Evolutionary conservation across 2,888 invertebrate genomes (phyloP).

Genomic region (Drosophila imparisetae): DNA sequence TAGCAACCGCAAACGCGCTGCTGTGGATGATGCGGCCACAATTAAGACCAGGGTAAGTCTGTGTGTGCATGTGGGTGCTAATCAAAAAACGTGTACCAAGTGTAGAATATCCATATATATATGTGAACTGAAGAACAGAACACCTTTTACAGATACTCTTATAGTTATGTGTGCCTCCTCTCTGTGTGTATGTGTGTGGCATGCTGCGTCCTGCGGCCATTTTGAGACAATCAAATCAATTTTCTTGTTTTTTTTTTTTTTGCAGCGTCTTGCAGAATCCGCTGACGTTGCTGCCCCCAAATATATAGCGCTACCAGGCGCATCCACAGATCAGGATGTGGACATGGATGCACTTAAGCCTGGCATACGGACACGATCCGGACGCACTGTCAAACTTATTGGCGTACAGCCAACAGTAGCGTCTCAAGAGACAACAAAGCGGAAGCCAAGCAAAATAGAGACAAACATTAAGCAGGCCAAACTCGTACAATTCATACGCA

Average conservation of each 20-base stretch:
- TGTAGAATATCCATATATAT: background rate
- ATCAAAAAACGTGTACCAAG: slow-evolving; percentile 29
- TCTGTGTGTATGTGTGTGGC: slow-evolving; percentile 18
- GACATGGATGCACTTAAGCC: slow-evolving; percentile 69
- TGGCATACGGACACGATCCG: slow-evolving; percentile 78
- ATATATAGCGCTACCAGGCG: slow-evolving; percentile 23
- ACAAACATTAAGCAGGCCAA: slow-evolving; percentile 77
- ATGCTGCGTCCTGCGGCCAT: slow-evolving; percentile 51
- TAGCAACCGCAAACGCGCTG: slow-evolving; percentile 90
- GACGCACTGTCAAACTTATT: slow-evolving; percentile 79
- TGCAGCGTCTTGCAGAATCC: slow-evolving; percentile 61
- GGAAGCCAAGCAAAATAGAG: slow-evolving; percentile 76
- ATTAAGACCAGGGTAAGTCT: slow-evolving; percentile 86
- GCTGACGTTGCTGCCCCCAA: slow-evolving; percentile 34
- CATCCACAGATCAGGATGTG: slow-evolving; percentile 58
- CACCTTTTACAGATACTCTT: slow-evolving; percentile 34
- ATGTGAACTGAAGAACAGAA: background rate
- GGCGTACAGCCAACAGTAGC: slow-evolving; percentile 58
- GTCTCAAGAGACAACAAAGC: slow-evolving; percentile 59
- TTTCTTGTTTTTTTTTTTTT: slow-evolving; percentile 2
- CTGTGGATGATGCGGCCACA: slow-evolving; percentile 88
- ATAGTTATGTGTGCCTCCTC: slow-evolving; percentile 12
- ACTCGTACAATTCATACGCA: slow-evolving; percentile 83
- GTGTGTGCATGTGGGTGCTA: slow-evolving; percentile 33
- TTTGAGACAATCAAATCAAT: slow-evolving; percentile 24